phyloP scores from a whole-genome alignment of 1,140 invertebrate species.

The Andricus grossulariae region DNA sequence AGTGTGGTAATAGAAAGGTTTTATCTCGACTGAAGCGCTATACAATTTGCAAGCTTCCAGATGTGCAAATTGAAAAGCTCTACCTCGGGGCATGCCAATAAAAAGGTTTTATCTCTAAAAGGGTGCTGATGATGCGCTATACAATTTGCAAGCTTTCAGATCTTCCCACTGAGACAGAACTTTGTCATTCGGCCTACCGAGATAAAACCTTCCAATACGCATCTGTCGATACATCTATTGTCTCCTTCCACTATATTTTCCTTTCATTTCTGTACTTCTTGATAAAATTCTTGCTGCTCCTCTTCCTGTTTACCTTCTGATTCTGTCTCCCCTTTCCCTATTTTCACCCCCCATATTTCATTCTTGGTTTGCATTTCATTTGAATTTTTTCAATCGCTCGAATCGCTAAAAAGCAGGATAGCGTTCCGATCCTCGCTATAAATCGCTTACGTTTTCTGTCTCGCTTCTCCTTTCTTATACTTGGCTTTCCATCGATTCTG shows the following conservation, averaged over 20 bases:
- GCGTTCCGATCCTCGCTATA: background rate
- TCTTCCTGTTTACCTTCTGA: constrained; percentile 7
- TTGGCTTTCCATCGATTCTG: constrained; percentile 31
- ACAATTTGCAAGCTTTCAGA: no score
- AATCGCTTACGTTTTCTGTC: constrained; percentile 16
- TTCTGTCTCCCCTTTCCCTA: constrained; percentile 30
- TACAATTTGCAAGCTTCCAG: no score
- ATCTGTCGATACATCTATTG: constrained; percentile 27
- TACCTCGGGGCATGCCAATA: no score
- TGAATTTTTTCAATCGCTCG: constrained; percentile 55
- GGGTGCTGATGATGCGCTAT: no score
- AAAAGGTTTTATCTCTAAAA: no score
- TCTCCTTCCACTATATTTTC: background rate
- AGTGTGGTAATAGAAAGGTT: no score
- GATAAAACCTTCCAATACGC: background rate
- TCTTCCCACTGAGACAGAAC: no score
- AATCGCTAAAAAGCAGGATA: constrained; percentile 44
- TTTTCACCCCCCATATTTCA: constrained; percentile 55
- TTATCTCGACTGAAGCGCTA: no score
- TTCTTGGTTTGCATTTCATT: constrained; percentile 63
- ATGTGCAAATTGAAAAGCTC: no score
- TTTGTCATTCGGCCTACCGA: no score
- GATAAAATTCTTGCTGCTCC: constrained; percentile 27
- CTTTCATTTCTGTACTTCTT: background rate
- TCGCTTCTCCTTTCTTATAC: background rate